Percentiles rank a stretch among this genome's conserved stretches.
phyloP scores from a whole-genome alignment of 2,113 vertebrate species.

The human region GRCh38 chr2:62655001-62655500 shows the following conservation, averaged over 20 bases:
- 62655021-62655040: background rate
- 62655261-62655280: background rate
- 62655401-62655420: background rate
- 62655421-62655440: background rate
- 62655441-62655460: background rate
- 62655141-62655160: conserved; percentile 9
- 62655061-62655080: background rate
- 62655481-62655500: background rate
- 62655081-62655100: background rate
- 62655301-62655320: conserved; percentile 1
- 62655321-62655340: background rate
- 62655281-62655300: background rate
- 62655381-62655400: background rate
- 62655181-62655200: background rate
- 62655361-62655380: conserved; percentile 38
- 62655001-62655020: background rate
- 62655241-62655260: conserved; percentile 18
- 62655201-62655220: background rate
- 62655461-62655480: background rate
- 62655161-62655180: conserved; percentile 3
- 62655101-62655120: background rate
- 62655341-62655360: background rate
- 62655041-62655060: background rate
- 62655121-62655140: background rate
- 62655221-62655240: conserved; percentile 1